Percentiles rank a stretch among this genome's conserved stretches.
Evolutionary conservation across 2,797 vertebrate genomes (phyloP).

Genomic region (Hirundo rustica): DNA sequence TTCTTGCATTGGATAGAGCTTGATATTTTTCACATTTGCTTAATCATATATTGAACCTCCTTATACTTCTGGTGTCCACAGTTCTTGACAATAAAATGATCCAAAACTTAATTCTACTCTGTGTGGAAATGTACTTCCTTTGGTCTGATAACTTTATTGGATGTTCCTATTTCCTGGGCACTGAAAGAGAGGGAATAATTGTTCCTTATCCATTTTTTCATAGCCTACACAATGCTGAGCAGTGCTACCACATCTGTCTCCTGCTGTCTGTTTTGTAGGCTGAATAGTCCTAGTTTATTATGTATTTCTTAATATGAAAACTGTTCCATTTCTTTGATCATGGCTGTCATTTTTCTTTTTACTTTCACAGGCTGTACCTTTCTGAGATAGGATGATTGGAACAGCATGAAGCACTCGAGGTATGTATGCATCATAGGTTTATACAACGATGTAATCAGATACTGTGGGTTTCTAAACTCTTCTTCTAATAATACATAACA

Average conservation of each 20-base stretch:
- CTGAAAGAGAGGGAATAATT: not conserved
- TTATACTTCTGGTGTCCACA: not conserved
- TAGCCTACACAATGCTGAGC: not conserved
- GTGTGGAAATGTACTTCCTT: not conserved
- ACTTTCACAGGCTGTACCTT: not conserved
- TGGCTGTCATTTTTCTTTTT: not conserved
- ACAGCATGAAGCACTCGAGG: not conserved
- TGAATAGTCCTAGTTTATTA: not conserved
- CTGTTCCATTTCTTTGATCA: not conserved
- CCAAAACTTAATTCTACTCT: not conserved
- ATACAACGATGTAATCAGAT: not conserved
- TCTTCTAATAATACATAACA: not conserved
- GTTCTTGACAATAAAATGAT: not conserved
- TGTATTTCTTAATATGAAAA: not conserved
- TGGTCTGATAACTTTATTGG: not conserved
- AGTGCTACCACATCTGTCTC: not conserved
- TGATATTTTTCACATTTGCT: not conserved
- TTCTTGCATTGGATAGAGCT: not conserved
- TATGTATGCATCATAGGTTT: not conserved
- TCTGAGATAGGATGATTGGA: constrained; percentile 8
- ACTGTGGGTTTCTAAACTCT: not conserved
- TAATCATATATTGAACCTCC: not conserved
- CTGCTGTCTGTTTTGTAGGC: not conserved
- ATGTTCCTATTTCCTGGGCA: not conserved
- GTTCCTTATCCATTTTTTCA: not conserved